Evolutionary conservation across 1,140 invertebrate species (phyloP), one percentile per base, ranked within the genome.

Genomic region (Nymphalis io): DNA sequence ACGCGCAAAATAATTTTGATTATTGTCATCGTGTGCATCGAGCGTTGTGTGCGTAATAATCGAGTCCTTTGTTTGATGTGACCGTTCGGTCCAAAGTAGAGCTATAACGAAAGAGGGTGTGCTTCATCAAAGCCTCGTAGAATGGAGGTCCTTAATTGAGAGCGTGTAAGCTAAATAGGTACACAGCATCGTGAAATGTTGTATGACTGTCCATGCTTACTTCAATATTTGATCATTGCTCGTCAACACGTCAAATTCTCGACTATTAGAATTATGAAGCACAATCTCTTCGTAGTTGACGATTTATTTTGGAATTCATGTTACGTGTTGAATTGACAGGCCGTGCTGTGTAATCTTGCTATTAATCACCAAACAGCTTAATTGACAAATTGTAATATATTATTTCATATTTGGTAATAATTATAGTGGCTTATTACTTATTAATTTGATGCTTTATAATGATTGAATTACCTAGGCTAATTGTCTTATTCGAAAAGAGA

Each of bases 161-260:
- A 38, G 48, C 51, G 59, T 76, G 72, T 74, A 62, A 70, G 44
- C 73, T 75, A 78, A 78, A 78, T 75, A 78, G 76, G 73, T 72
- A 71, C 61, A 68, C 68, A 53, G 60, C 66, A 63, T 73, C 72
- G 73, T 68, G 59, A 62, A 68, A 73, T 72, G 70, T 68, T 59
- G 60, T 46, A 33, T 33, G 27, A 33, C 27, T 33, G 38, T 62
- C 76, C 69, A 70, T 67, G 73, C 68, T 77, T 68, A 70, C 65
- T 73, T 63, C 59, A 65, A 74, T 75, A 78, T 80, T 74, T 73
- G 78, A 75, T 74, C 72, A 78, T 65, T 67, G 60, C 65, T 65
- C 68, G 71, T 77, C 73, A 75, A 65, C 60, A 59, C 42, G 70
- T 69, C 72, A 61, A 5, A 60, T 60, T 60, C 33, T 44, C 15